Percentiles rank a stretch among this genome's conserved stretches.
Evolutionary conservation across 2,797 vertebrate genomes (phyloP).

Genomic region (Hoplostethus mediterraneus): DNA sequence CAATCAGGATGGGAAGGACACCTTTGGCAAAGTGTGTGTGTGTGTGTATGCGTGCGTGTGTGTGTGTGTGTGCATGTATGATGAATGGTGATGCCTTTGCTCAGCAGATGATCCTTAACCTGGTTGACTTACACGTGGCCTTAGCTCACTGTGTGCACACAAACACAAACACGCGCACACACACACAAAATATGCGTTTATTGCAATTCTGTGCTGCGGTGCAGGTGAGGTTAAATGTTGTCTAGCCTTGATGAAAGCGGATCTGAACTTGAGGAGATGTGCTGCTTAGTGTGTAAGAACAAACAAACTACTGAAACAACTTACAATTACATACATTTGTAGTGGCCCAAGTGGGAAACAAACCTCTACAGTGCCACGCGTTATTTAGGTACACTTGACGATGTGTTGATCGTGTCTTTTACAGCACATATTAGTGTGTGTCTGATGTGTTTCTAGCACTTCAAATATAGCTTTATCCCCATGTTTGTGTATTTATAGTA

Average conservation of each 20-base stretch:
- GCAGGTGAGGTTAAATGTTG: constrained; percentile 19
- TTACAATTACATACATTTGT: neutral
- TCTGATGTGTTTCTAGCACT: constrained; percentile 22
- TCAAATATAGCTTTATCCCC: constrained; percentile 35
- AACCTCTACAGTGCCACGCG: constrained; percentile 1
- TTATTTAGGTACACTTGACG: neutral
- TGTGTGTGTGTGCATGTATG: constrained; percentile 9
- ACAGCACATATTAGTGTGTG: neutral
- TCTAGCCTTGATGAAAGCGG: constrained; percentile 42
- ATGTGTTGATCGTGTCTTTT: neutral
- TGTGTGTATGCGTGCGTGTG: constrained; percentile 18
- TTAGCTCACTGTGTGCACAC: constrained; percentile 20
- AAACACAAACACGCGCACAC: constrained; percentile 12
- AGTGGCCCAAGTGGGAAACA: constrained; percentile 20
- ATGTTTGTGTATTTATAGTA: constrained; percentile 43
- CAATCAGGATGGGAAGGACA: constrained; percentile 73
- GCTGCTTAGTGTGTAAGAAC: no score
- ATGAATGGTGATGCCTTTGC: constrained; percentile 69
- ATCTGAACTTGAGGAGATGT: constrained; percentile 4
- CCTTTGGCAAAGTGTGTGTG: constrained; percentile 46
- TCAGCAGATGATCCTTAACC: constrained; percentile 73
- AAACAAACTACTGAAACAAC: neutral
- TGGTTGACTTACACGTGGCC: constrained; percentile 51
- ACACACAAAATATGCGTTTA: constrained; percentile 22
- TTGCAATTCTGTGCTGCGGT: constrained; percentile 24